These are phyloP conservation scores for Agrotis segetum DNA, from an alignment of 2,888 invertebrate genomes.

Conservation along the genomic window DNA sequence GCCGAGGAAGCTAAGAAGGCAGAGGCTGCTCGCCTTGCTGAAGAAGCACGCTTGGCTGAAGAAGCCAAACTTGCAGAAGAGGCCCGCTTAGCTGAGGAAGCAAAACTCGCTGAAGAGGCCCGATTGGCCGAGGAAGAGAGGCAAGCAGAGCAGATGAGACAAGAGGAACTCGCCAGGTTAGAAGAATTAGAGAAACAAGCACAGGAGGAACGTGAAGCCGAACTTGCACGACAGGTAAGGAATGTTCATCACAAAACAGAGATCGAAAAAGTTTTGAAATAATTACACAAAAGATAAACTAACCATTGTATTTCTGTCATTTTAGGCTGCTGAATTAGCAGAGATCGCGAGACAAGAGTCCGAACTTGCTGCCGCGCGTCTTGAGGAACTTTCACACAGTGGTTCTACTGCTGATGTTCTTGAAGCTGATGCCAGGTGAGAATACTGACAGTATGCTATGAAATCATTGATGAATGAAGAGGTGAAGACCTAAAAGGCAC, in stretches of 20 bases:
- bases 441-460: background rate
- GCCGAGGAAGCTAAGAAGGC: constrained; percentile 85
- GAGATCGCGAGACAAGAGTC: constrained; percentile 92
- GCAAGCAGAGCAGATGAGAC: constrained; percentile 88
- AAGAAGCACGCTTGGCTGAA: constrained; percentile 84
- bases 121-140: constrained; percentile 85
- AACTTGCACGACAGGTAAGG: constrained; percentile 92
- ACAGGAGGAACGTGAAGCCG: constrained; percentile 92
- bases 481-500: background rate
- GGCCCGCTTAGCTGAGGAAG: constrained; percentile 85
- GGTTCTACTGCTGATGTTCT: constrained; percentile 82
- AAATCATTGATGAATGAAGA: background rate
- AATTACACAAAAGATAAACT: background rate
- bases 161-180: constrained; percentile 89
- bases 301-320: constrained; percentile 5
- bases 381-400: constrained; percentile 89
- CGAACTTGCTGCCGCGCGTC: constrained; percentile 91
- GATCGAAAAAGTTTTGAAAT: background rate
- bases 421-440: constrained; percentile 81
- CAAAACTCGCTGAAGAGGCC: constrained; percentile 86
- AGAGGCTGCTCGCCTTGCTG: constrained; percentile 84
- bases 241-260: background rate
- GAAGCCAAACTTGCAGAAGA: constrained; percentile 88
- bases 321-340: constrained; percentile 92
- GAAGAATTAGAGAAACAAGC: constrained; percentile 92